These are phyloP conservation scores for Crematogaster levior DNA, from an alignment of 2,888 invertebrate genomes.

Conservation along the genomic window DNA sequence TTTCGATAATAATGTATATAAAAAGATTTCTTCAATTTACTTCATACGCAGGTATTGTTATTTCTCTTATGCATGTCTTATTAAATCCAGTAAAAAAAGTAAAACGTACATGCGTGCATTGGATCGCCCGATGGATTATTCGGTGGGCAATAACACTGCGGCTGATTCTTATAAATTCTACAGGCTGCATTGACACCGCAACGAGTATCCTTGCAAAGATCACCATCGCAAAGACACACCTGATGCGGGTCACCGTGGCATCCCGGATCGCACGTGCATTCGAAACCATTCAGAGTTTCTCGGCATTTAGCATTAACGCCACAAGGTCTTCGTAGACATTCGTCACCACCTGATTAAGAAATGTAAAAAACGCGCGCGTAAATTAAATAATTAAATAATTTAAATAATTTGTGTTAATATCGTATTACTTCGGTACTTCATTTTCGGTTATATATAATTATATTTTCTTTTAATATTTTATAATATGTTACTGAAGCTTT, in stretches of 20 bases:
- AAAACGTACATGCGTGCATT: constrained; percentile 92
- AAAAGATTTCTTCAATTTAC: background rate
- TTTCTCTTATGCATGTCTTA: no score
- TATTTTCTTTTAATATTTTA: no score
- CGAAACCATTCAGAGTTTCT: constrained; percentile 91
- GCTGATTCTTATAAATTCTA: constrained; percentile 89
- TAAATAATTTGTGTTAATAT: no score
- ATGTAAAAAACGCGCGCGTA: background rate
- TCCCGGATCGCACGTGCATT: constrained; percentile 92
- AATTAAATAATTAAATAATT: no score
- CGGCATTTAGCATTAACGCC: constrained; percentile 94
- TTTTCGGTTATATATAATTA: no score
- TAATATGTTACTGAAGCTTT: no score
- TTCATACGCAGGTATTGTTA: no score
- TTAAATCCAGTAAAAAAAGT: background rate
- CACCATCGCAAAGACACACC: constrained; percentile 92
- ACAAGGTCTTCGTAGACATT: constrained; percentile 93
- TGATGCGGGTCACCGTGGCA: constrained; percentile 93
- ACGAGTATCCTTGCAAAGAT: constrained; percentile 92
- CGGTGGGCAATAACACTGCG: constrained; percentile 94
- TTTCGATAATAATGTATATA: background rate
- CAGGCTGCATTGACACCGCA: constrained; percentile 95
- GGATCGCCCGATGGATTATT: constrained; percentile 94
- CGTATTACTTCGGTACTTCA: no score
- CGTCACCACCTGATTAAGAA: constrained; percentile 87